A percentile compares a stretch with the other conserved stretches of the same genome.
phyloP scores from a whole-genome alignment of 2,888 invertebrate species.

The Nomada hirtipes region DNA sequence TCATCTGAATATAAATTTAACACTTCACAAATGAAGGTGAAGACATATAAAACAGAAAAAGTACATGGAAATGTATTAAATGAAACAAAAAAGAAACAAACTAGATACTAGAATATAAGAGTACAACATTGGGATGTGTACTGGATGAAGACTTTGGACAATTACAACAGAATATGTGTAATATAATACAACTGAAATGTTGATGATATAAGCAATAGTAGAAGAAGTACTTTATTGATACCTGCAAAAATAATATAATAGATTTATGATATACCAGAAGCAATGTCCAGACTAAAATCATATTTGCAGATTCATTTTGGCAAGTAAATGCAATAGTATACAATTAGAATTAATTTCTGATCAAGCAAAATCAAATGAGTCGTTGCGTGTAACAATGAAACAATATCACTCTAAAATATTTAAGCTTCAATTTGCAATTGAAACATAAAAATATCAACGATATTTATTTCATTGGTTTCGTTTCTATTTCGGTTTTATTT shows the following conservation, averaged over 20 bases:
- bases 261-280: conserved; percentile 33
- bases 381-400: conserved; percentile 29
- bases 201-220: conserved; percentile 30
- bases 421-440: conserved; percentile 28
- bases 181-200: conserved; percentile 57
- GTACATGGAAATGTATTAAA: conserved; percentile 65
- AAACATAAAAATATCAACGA: conserved; percentile 25
- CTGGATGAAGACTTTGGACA: conserved; percentile 75
- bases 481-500: conserved; percentile 2
- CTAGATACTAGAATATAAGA: conserved; percentile 64
- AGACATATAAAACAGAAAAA: conserved; percentile 66
- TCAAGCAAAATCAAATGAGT: conserved; percentile 48
- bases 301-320: conserved; percentile 49
- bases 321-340: conserved; percentile 27
- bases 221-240: conserved; percentile 40
- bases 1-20: conserved; percentile 69
- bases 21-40: conserved; percentile 62
- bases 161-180: conserved; percentile 41
- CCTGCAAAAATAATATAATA: conserved; percentile 37
- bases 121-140: conserved; percentile 79
- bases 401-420: conserved; percentile 20
- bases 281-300: conserved; percentile 52
- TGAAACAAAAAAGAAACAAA: conserved; percentile 57
- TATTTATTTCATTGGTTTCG: conserved; percentile 32
- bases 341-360: conserved; percentile 31